These are phyloP conservation scores for Coptotermes formosanus DNA, from an alignment of 1,140 invertebrate genomes.

Conservation along the genomic window DNA sequence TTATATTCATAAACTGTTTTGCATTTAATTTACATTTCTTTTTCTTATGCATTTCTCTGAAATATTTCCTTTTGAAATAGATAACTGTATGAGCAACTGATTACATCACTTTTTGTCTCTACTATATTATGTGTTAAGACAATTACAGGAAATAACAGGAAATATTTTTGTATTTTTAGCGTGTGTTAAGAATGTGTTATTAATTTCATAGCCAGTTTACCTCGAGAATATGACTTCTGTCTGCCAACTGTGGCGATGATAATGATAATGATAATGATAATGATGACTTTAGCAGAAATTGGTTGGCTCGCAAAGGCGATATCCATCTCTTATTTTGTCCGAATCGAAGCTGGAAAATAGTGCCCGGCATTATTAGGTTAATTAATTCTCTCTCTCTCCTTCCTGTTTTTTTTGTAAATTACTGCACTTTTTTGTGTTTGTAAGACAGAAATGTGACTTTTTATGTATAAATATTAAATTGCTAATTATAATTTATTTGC, in stretches of 20 bases:
- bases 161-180: constrained; percentile 6
- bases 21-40: not conserved
- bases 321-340: not conserved
- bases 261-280: not conserved
- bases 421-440: constrained; percentile 22
- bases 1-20: not conserved
- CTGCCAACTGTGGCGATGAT: not conserved
- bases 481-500: constrained; percentile 33
- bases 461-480: constrained; percentile 33
- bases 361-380: not conserved
- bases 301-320: not conserved
- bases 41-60: not conserved
- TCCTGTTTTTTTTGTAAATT: constrained; percentile 19
- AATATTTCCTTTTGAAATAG: not conserved
- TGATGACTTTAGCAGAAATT: constrained; percentile 4
- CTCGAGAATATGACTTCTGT: not conserved
- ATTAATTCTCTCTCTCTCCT: not conserved
- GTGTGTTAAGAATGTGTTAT: not conserved
- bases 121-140: not conserved
- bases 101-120: not conserved
- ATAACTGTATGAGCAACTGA: not conserved
- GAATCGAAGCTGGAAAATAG: not conserved
- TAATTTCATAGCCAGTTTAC: constrained; percentile 2
- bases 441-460: constrained; percentile 23
- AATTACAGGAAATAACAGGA: not conserved